Evolutionary conservation across 2,113 vertebrate genomes (phyloP).

Genomic region (Psittacara wagleri): DNA sequence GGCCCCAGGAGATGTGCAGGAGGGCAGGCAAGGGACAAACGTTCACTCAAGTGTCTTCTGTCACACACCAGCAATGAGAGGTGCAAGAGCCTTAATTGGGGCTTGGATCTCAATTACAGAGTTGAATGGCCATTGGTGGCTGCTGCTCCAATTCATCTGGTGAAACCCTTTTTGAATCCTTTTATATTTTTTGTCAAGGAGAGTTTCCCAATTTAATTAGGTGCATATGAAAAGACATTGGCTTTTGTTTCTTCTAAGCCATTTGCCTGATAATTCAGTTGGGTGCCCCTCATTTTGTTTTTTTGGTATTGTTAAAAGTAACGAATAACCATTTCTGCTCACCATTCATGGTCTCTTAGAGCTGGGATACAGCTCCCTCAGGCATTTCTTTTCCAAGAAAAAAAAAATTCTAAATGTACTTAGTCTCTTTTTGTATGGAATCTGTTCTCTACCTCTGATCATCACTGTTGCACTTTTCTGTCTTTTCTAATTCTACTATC

Average conservation of each 20-base stretch:
- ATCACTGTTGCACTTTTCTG: constrained; percentile 28
- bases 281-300: background rate
- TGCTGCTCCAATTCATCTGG: background rate
- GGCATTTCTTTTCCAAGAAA: background rate
- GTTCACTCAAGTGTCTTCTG: background rate
- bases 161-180: background rate
- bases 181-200: constrained; percentile 9
- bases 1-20: background rate
- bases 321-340: constrained; percentile 33
- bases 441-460: background rate
- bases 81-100: background rate
- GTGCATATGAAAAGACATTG: constrained; percentile 16
- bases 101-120: background rate
- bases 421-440: background rate
- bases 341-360: background rate
- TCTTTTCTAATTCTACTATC: background rate
- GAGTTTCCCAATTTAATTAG: constrained; percentile 36
- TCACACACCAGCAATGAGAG: background rate
- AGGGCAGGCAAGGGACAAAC: background rate
- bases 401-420: constrained; percentile 10
- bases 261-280: constrained; percentile 7
- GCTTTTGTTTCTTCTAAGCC: constrained; percentile 19
- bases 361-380: background rate
- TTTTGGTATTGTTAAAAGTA: background rate
- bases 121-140: background rate